phyloP scores from a whole-genome alignment of 2,797 vertebrate species.

The Echiichthys vipera region DNA sequence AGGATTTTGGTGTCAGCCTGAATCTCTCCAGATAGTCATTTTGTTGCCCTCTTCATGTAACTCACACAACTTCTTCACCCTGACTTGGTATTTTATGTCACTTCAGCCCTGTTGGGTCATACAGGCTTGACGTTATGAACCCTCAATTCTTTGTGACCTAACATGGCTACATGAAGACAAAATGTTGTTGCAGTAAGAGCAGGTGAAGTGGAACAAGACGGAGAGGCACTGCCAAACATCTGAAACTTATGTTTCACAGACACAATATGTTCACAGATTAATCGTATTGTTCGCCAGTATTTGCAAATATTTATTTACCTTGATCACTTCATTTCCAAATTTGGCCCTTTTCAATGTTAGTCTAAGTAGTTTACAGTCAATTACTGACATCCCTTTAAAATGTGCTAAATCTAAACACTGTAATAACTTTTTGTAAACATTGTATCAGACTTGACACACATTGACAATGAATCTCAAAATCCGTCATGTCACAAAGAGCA shows the following conservation, averaged over 20 bases:
- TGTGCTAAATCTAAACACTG: constrained; percentile 34
- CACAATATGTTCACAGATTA: constrained; percentile 43
- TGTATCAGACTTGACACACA: constrained; percentile 21
- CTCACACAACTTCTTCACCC: no score
- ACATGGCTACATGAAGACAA: constrained; percentile 1
- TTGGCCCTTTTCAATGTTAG: constrained; percentile 23
- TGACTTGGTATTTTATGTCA: no score
- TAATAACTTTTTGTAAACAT: constrained; percentile 15
- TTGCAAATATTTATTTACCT: constrained; percentile 52
- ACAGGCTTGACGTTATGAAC: background rate
- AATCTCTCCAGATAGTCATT: no score
- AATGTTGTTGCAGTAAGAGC: constrained; percentile 18
- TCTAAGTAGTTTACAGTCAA: constrained; percentile 33
- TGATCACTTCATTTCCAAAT: constrained; percentile 34
- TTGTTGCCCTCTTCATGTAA: no score
- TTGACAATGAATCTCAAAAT: constrained; percentile 34
- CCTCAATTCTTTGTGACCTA: background rate
- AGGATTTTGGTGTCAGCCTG: no score
- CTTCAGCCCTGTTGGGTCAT: no score
- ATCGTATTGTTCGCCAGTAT: constrained; percentile 28
- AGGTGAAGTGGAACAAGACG: constrained; percentile 48
- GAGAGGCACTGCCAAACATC: constrained; percentile 64
- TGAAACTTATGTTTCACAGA: constrained; percentile 56
- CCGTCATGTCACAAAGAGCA: constrained; percentile 25
- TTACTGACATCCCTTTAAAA: constrained; percentile 32